Evolutionary conservation across 2,888 invertebrate genomes (phyloP).

Genomic region (Ctena decussata): DNA sequence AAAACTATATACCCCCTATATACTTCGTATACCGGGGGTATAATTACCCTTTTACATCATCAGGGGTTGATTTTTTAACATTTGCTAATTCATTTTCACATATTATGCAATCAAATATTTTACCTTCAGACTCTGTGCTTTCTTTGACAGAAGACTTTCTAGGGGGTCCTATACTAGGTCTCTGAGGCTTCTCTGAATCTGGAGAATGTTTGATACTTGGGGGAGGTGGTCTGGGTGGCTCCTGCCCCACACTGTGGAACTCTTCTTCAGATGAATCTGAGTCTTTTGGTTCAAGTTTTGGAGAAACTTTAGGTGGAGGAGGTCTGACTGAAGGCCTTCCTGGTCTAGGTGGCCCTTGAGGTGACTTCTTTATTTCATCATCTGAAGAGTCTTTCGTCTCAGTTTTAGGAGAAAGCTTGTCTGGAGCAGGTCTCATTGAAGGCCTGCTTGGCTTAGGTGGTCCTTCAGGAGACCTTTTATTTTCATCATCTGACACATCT

Average conservation of each 20-base stretch:
- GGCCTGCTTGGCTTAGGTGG: background rate
- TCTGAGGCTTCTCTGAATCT: background rate
- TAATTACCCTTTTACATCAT: too few relatives aligned
- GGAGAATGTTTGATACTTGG: background rate
- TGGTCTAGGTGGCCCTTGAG: constrained; percentile 43
- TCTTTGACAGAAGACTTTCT: constrained; percentile 9
- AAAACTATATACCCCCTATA: too few relatives aligned
- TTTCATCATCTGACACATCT: background rate
- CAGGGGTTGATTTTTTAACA: too few relatives aligned
- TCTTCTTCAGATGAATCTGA: constrained; percentile 38
- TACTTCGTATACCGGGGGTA: too few relatives aligned
- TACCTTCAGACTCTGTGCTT: too few relatives aligned
- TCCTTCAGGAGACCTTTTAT: background rate
- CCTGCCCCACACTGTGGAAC: constrained; percentile 42
- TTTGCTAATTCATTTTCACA: too few relatives aligned
- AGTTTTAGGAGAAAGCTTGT: constrained; percentile 5
- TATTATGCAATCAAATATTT: too few relatives aligned
- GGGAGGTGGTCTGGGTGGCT: constrained; percentile 59
- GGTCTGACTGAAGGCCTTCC: constrained; percentile 65
- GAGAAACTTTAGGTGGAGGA: background rate
- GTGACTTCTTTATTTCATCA: constrained; percentile 43
- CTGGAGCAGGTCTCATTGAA: constrained; percentile 14
- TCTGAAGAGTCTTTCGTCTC: constrained; percentile 34
- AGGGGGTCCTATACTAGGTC: constrained; percentile 13
- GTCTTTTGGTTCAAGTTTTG: background rate